Conservation (phyloP, 2,113 vertebrate genomes). For the Condylura cristata region DNA sequence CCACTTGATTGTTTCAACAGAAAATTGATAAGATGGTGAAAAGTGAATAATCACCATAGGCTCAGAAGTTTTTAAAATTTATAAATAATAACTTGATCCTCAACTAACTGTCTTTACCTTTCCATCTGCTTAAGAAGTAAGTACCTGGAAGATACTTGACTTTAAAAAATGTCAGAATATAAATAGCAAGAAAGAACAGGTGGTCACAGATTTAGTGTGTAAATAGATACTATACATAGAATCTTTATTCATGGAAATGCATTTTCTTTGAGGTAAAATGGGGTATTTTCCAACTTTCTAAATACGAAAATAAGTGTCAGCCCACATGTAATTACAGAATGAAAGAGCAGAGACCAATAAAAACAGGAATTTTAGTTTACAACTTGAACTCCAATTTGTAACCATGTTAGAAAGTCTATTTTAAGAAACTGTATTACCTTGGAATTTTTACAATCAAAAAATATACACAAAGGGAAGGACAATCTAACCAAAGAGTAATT, state of each 20-base stretch:
- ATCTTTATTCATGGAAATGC: not conserved
- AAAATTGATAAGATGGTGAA: not conserved
- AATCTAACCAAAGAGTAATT: not conserved
- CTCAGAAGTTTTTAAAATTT: slow-evolving; percentile 1
- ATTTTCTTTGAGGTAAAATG: not conserved
- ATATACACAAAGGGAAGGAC: not conserved
- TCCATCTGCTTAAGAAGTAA: slow-evolving; percentile 12
- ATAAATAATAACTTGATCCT: not conserved
- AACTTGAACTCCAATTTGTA: not conserved
- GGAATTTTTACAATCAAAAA: not conserved
- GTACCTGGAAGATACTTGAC: not conserved
- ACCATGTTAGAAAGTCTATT: not conserved
- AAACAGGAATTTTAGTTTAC: not conserved
- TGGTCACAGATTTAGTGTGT: not conserved
- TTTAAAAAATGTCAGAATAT: not conserved
- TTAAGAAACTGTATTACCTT: not conserved
- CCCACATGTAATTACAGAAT: not conserved
- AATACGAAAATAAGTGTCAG: not conserved
- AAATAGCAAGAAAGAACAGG: slow-evolving; percentile 19
- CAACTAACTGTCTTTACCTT: not conserved
- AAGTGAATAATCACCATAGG: not conserved
- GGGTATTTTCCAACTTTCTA: not conserved
- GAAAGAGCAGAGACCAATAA: not conserved
- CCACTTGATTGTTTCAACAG: not conserved
- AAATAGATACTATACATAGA: not conserved